Evolutionary conservation across 2,113 vertebrate genomes (phyloP).

Genomic region (Menidia beryllina): DNA sequence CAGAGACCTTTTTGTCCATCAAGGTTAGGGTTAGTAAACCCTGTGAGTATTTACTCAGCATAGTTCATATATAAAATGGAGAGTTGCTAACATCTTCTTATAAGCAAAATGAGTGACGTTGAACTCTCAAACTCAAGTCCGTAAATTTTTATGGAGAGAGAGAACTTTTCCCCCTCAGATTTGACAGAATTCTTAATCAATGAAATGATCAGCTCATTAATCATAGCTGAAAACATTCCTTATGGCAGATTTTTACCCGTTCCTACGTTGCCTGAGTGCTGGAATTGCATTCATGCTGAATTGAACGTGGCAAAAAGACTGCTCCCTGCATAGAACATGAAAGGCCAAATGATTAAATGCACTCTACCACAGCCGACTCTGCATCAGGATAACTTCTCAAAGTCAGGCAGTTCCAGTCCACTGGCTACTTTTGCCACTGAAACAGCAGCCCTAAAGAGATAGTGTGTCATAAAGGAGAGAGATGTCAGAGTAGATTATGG

Average conservation of each 20-base stretch:
- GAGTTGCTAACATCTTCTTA: no score
- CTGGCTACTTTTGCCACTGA: conserved; percentile 29
- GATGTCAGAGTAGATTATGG: conserved; percentile 61
- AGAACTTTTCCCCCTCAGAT: background rate
- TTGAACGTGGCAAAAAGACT: background rate
- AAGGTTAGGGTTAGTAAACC: background rate
- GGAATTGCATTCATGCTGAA: background rate
- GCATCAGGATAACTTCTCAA: conserved; percentile 15
- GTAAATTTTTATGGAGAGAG: background rate
- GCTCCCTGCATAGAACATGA: background rate
- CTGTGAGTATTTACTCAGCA: no score
- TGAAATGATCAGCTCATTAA: background rate
- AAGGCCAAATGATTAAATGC: background rate
- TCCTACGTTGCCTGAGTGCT: background rate
- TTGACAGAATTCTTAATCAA: background rate
- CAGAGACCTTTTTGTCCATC: background rate
- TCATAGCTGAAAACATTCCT: background rate
- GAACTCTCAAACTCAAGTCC: background rate
- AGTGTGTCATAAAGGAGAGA: conserved; percentile 65
- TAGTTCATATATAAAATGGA: no score
- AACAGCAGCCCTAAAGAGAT: conserved; percentile 45
- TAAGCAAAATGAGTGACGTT: no score
- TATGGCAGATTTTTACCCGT: background rate
- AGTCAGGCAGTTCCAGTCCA: conserved; percentile 40
- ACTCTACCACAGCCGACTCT: background rate